Evolutionary conservation across 1,140 invertebrate genomes (phyloP).

Genomic region (Aphelenchoides avenae): DNA sequence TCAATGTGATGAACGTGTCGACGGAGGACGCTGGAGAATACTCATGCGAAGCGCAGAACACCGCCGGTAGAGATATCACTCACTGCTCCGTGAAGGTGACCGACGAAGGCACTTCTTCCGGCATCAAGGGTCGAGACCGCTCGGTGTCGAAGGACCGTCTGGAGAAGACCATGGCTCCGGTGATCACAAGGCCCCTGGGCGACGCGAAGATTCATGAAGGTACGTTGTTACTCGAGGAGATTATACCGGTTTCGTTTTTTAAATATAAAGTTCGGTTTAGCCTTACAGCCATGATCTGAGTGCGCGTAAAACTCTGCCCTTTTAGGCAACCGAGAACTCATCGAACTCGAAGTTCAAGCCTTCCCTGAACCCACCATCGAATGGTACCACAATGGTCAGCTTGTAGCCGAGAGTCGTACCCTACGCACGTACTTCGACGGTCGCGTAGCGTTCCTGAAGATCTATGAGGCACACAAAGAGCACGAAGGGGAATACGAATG

Average conservation of each 20-base stretch:
- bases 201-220: constrained; percentile 48
- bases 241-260: too few relatives aligned
- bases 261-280: too few relatives aligned
- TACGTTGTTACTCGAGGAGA: background rate
- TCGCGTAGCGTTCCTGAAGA: constrained; percentile 48
- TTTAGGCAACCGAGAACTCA: constrained; percentile 39
- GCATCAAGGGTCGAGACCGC: background rate
- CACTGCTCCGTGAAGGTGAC: constrained; percentile 26
- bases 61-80: constrained; percentile 22
- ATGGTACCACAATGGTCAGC: constrained; percentile 45
- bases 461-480: constrained; percentile 45
- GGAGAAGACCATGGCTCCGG: constrained; percentile 20
- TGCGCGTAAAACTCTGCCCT: too few relatives aligned
- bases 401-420: constrained; percentile 37
- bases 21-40: constrained; percentile 81
- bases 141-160: background rate
- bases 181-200: constrained; percentile 42
- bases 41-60: constrained; percentile 12
- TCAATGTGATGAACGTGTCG: constrained; percentile 77
- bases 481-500: constrained; percentile 41
- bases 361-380: constrained; percentile 30
- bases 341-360: constrained; percentile 50
- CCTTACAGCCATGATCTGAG: too few relatives aligned
- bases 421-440: constrained; percentile 56
- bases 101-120: constrained; percentile 15